Evolutionary conservation across 2,797 vertebrate species (phyloP).

Genomic region (Mormyrops boulengeri): DNA sequence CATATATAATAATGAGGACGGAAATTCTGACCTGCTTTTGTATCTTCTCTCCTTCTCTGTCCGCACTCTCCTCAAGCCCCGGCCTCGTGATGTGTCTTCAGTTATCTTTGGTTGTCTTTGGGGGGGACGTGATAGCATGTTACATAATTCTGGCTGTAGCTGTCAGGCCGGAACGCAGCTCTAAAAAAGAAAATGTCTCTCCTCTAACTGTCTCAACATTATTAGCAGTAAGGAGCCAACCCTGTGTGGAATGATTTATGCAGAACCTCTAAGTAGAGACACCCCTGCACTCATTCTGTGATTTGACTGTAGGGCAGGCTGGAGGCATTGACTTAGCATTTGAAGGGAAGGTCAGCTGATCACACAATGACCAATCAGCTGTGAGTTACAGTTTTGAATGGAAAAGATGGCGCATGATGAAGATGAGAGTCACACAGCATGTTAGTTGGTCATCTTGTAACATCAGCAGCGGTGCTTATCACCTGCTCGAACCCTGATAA

Average conservation of each 20-base stretch:
- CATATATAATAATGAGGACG: not conserved
- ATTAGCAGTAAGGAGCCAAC: not conserved
- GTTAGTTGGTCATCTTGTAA: not conserved
- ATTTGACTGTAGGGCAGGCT: not conserved
- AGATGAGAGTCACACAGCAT: not conserved
- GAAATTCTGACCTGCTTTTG: not conserved
- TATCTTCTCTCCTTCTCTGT: not conserved
- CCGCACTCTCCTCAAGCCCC: not conserved
- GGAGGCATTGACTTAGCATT: not conserved
- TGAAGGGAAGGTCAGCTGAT: not conserved
- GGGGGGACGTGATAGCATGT: not conserved
- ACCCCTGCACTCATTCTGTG: not conserved
- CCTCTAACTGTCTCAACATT: not conserved
- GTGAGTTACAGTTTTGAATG: not conserved
- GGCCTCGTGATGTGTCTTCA: not conserved
- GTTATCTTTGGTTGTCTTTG: not conserved
- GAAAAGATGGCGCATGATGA: not conserved
- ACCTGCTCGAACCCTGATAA: not conserved
- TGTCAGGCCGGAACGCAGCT: not conserved
- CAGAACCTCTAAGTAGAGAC: not conserved
- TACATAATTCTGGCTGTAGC: conserved; percentile 11
- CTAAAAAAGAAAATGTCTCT: not conserved
- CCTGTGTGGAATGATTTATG: not conserved
- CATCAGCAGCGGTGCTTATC: not conserved
- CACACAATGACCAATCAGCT: not conserved